Percentiles rank a stretch among this genome's conserved stretches.
These are phyloP conservation scores for Carassius auratus DNA, from an alignment of 2,113 vertebrate species.

Conservation along the genomic window DNA sequence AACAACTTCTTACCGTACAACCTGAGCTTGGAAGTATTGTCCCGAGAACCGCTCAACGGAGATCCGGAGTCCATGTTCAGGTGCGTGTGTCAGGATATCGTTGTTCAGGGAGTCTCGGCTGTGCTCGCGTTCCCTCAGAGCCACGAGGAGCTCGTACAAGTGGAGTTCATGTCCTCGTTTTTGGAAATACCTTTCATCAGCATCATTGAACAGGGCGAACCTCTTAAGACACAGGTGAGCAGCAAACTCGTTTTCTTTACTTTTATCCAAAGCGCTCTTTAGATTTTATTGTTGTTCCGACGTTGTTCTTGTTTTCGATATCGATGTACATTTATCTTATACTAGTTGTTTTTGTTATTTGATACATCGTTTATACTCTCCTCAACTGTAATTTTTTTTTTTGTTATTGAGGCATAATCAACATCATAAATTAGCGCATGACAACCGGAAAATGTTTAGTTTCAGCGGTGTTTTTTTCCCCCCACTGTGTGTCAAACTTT, in stretches of 20 bases:
- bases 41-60: slow-evolving; percentile 71
- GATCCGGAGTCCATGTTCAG: slow-evolving; percentile 85
- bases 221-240: slow-evolving; percentile 84
- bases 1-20: slow-evolving; percentile 78
- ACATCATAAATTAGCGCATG: not conserved
- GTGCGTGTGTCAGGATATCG: slow-evolving; percentile 83
- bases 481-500: not conserved
- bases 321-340: not conserved
- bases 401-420: not conserved
- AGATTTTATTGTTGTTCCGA: not conserved
- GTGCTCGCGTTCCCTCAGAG: slow-evolving; percentile 87
- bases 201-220: slow-evolving; percentile 83
- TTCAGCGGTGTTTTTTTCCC: not conserved
- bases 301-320: not conserved
- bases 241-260: not conserved
- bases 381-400: not conserved
- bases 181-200: slow-evolving; percentile 89
- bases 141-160: slow-evolving; percentile 85
- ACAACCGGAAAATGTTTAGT: slow-evolving; percentile 3
- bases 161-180: slow-evolving; percentile 89
- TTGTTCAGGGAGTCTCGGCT: slow-evolving; percentile 82
- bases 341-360: not conserved
- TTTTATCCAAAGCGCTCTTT: slow-evolving; percentile 11
- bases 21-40: slow-evolving; percentile 84
- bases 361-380: not conserved